These are phyloP conservation scores for Scartelaos histophorus DNA, from an alignment of 2,113 vertebrate genomes.

Conservation along the genomic window DNA sequence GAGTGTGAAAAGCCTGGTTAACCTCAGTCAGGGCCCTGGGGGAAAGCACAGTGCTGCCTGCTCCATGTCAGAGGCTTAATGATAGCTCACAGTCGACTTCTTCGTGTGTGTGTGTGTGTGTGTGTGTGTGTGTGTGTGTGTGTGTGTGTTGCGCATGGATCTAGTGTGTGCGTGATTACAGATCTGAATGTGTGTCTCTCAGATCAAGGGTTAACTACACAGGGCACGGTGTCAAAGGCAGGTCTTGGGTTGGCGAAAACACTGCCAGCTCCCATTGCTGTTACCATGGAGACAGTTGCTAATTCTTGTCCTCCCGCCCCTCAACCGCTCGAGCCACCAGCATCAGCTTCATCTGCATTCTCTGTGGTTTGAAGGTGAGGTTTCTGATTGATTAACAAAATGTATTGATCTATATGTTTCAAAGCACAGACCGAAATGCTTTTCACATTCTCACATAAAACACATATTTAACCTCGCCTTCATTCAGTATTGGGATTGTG, in stretches of 20 bases:
- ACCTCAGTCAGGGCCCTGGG: constrained; percentile 63
- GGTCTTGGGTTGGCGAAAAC: constrained; percentile 59
- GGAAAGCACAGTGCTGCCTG: constrained; percentile 52
- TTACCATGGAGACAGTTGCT: constrained; percentile 69
- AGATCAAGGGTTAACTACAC: constrained; percentile 72
- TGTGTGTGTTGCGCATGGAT: constrained; percentile 23
- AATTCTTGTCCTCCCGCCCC: constrained; percentile 38
- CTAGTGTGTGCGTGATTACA: constrained; percentile 24
- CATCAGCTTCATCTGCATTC: constrained; percentile 34
- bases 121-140: constrained; percentile 12
- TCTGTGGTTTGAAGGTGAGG: constrained; percentile 23
- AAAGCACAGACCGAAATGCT: not conserved
- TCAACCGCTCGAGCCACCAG: constrained; percentile 32
- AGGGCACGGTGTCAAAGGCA: constrained; percentile 63
- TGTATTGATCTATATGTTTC: not conserved
- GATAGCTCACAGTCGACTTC: constrained; percentile 63
- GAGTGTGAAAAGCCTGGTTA: constrained; percentile 68
- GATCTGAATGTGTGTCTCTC: constrained; percentile 50
- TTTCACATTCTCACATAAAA: not conserved
- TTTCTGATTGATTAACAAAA: constrained; percentile 22
- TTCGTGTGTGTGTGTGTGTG: constrained; percentile 18
- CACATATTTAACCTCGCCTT: not conserved
- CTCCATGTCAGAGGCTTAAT: constrained; percentile 67
- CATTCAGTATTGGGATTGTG: not conserved
- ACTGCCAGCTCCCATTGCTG: constrained; percentile 51